These are phyloP conservation scores for Pedicia rivosa DNA, from an alignment of 2,888 invertebrate genomes.

Conservation along the genomic window DNA sequence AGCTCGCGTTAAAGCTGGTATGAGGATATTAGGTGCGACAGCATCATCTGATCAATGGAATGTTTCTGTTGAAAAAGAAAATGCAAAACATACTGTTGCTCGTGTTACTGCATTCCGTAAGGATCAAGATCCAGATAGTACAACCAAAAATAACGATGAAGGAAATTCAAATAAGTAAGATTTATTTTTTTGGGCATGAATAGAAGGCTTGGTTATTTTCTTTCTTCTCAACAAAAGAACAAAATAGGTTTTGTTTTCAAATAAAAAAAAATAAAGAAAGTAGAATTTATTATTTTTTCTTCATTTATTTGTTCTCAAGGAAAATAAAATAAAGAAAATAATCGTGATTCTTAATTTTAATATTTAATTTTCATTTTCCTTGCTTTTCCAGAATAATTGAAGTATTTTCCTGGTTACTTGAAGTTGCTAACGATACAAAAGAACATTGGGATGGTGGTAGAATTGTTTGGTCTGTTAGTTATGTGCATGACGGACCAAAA, in stretches of 20 bases:
- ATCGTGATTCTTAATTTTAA: background rate
- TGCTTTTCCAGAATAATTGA: conserved; percentile 43
- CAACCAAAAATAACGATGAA: conserved; percentile 12
- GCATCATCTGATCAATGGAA: conserved; percentile 69
- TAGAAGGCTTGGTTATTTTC: conserved; percentile 8
- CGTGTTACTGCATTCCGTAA: conserved; percentile 72
- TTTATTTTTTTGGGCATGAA: background rate
- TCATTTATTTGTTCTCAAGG: background rate
- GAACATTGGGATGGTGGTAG: conserved; percentile 69
- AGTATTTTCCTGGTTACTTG: conserved; percentile 81
- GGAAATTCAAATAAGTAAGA: conserved; percentile 13
- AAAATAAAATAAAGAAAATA: background rate
- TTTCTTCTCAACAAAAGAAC: too few species aligned
- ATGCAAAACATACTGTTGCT: conserved; percentile 72
- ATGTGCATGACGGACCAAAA: conserved; percentile 43
- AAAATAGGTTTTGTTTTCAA: too few species aligned
- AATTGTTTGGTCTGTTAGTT: conserved; percentile 73
- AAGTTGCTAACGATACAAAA: conserved; percentile 64
- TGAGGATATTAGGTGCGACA: conserved; percentile 70
- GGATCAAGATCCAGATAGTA: conserved; percentile 30
- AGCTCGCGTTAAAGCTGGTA: conserved; percentile 77
- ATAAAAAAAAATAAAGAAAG: background rate
- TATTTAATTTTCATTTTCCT: background rate
- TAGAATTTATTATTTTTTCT: background rate
- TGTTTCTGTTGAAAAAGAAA: conserved; percentile 64